These are phyloP conservation scores for Pseudochromis fuscus DNA, from an alignment of 2,797 vertebrate species.

Conservation along the genomic window DNA sequence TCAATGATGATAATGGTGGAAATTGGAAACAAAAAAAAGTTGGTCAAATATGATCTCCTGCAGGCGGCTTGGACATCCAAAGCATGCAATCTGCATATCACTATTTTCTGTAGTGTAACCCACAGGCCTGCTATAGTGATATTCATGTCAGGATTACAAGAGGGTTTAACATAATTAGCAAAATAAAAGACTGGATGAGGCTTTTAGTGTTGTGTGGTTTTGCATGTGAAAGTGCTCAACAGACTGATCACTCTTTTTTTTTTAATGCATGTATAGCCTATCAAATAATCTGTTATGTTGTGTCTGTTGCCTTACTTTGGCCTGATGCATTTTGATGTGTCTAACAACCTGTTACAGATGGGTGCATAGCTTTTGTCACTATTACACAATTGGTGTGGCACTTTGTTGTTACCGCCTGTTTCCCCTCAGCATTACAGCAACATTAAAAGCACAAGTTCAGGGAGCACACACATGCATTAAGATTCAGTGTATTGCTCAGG, in stretches of 20 bases:
- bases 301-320: too few relatives aligned
- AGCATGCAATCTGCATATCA: neutral
- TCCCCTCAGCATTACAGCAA: slow-evolving; percentile 18
- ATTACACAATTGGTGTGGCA: slow-evolving; percentile 9
- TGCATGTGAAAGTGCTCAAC: slow-evolving; percentile 16
- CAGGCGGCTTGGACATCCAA: neutral
- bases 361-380: neutral
- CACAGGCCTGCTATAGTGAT: fast-evolving
- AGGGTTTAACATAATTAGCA: neutral
- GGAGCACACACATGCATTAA: slow-evolving; percentile 4
- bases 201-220: slow-evolving; percentile 1
- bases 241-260: neutral
- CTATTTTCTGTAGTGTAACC: neutral
- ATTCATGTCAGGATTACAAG: neutral
- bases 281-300: neutral
- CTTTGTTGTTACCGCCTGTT: slow-evolving; percentile 16
- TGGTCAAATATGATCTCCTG: neutral
- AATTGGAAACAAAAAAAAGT: slow-evolving; percentile 9
- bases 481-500: slow-evolving; percentile 27
- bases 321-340: neutral
- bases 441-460: slow-evolving; percentile 26
- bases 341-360: slow-evolving; percentile 48
- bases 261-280: neutral
- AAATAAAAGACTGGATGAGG: neutral
- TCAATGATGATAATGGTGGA: neutral